These are phyloP conservation scores for Byasa hedistus DNA, from an alignment of 2,888 invertebrate species.

Conservation along the genomic window DNA sequence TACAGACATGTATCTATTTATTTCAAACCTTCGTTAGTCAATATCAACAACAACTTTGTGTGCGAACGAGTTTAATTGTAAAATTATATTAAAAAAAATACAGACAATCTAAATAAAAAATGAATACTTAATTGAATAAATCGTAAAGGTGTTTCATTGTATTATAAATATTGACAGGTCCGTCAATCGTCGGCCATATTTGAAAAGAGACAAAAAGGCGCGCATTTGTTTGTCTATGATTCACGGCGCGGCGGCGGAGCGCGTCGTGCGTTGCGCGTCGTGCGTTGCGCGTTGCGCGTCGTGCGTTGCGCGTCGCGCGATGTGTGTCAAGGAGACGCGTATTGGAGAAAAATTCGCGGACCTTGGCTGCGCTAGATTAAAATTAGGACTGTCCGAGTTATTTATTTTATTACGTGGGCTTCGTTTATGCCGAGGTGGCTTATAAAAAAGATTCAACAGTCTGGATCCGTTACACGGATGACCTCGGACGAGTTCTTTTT, in stretches of 20 bases:
- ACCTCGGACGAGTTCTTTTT: constrained; percentile 27
- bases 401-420: constrained; percentile 51
- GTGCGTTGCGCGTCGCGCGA: constrained; percentile 47
- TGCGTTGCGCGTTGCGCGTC: too few relatives aligned
- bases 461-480: constrained; percentile 4
- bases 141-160: too few relatives aligned
- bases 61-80: too few relatives aligned
- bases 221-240: constrained; percentile 22
- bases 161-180: background rate
- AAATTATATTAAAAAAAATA: too few relatives aligned
- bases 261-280: constrained; percentile 7
- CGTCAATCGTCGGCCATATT: constrained; percentile 7
- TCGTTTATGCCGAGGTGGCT: constrained; percentile 36
- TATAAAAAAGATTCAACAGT: constrained; percentile 24
- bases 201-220: constrained; percentile 20
- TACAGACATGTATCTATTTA: too few relatives aligned
- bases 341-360: constrained; percentile 72
- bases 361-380: constrained; percentile 67
- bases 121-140: too few relatives aligned
- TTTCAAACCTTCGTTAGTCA: too few relatives aligned
- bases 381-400: constrained; percentile 68
- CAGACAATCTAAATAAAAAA: too few relatives aligned
- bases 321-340: constrained; percentile 69
- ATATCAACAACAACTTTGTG: too few relatives aligned
- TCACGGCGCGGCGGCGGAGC: constrained; percentile 42